Conservation (phyloP, 1,140 invertebrate species). For the Drosophila jambulina region DNA sequence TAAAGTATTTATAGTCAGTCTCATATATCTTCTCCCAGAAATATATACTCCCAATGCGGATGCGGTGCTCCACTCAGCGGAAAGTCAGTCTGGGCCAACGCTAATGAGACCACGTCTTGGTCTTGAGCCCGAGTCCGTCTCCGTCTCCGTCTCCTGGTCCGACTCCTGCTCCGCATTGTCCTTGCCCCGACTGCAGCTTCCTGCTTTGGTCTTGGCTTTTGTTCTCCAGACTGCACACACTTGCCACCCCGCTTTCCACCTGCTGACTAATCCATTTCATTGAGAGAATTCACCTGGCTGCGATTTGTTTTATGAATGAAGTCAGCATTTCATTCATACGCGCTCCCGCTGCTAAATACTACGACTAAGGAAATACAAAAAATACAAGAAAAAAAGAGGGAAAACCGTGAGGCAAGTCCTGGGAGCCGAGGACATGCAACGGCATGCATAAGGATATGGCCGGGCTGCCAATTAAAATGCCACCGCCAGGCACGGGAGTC, state of each 20-base stretch:
- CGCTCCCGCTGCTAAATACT: slow-evolving; percentile 57
- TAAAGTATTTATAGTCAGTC: background rate
- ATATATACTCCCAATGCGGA: background rate
- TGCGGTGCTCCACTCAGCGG: background rate
- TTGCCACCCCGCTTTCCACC: slow-evolving; percentile 12
- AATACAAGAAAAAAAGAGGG: background rate
- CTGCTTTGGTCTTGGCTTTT: slow-evolving; percentile 65
- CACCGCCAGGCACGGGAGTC: slow-evolving; percentile 69
- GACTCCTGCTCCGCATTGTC: slow-evolving; percentile 32
- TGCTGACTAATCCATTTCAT: slow-evolving; percentile 83
- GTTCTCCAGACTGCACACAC: slow-evolving; percentile 28
- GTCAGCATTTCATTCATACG: slow-evolving; percentile 74
- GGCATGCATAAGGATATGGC: slow-evolving; percentile 73
- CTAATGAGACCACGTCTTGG: slow-evolving; percentile 68
- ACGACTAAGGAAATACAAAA: slow-evolving; percentile 32
- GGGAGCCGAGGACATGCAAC: slow-evolving; percentile 46
- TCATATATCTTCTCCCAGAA: background rate
- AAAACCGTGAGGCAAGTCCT: background rate
- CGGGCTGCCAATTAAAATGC: slow-evolving; percentile 80
- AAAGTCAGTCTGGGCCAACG: slow-evolving; percentile 55
- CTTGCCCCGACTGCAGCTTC: slow-evolving; percentile 58
- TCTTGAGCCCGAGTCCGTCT: slow-evolving; percentile 2
- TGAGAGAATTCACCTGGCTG: slow-evolving; percentile 60
- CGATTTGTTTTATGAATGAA: slow-evolving; percentile 81
- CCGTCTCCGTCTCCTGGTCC: background rate